Percentiles rank a stretch among this genome's conserved stretches.
phyloP scores from a whole-genome alignment of 1,140 invertebrate genomes.

The Saccostrea echinata region DNA sequence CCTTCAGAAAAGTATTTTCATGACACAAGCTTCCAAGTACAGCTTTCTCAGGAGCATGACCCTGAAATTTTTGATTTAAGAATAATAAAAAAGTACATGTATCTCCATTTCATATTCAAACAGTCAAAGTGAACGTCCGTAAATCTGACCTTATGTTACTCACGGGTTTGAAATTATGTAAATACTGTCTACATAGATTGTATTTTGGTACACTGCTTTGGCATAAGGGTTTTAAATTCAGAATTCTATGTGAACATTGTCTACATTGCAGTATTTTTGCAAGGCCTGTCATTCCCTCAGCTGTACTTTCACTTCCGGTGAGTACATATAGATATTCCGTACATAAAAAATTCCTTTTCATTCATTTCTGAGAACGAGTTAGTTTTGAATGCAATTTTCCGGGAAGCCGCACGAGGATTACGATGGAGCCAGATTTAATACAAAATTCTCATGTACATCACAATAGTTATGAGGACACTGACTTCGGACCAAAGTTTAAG shows the following conservation, averaged over 20 bases:
- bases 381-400: not conserved
- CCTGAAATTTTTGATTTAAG: not conserved
- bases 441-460: constrained; percentile 57
- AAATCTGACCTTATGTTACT: not conserved
- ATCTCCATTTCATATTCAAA: too few species aligned
- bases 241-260: not conserved
- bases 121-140: too few species aligned
- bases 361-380: not conserved
- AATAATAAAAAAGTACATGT: too few species aligned
- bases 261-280: constrained; percentile 8
- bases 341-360: not conserved
- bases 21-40: too few species aligned
- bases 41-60: not conserved
- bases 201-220: not conserved
- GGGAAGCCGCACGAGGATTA: not conserved
- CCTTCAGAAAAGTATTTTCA: too few species aligned
- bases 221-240: not conserved
- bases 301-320: not conserved
- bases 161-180: not conserved
- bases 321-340: not conserved
- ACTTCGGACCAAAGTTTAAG: constrained; percentile 90
- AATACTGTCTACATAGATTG: not conserved
- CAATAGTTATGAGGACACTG: constrained; percentile 77
- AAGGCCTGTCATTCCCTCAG: not conserved
- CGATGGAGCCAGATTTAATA: constrained; percentile 76